Conservation (phyloP, 2,888 invertebrate genomes). For the Marasmarcha lunaedactyla region DNA sequence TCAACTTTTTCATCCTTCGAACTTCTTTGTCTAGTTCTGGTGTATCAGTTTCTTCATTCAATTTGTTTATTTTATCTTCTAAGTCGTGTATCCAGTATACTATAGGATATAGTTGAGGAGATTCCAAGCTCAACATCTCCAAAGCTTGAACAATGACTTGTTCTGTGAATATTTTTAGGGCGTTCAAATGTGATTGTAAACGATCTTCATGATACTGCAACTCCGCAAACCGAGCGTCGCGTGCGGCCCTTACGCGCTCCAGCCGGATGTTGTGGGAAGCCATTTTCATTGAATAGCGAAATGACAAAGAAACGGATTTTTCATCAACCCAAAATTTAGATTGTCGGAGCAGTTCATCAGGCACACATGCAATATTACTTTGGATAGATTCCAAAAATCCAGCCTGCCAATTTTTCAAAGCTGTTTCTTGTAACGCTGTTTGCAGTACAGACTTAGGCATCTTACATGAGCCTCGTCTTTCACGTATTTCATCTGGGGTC, state of each 20-base stretch:
- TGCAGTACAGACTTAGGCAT: constrained; percentile 34
- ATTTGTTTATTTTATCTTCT: constrained; percentile 9
- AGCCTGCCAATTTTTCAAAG: constrained; percentile 42
- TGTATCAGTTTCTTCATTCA: background rate
- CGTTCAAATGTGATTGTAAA: constrained; percentile 38
- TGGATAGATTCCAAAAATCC: constrained; percentile 46
- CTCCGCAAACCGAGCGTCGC: constrained; percentile 32
- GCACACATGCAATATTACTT: constrained; percentile 28
- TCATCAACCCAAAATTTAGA: constrained; percentile 41
- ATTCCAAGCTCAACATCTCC: constrained; percentile 27
- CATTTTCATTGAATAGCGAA: constrained; percentile 41
- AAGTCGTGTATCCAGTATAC: constrained; percentile 29
- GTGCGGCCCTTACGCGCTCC: constrained; percentile 37
- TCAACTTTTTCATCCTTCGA: constrained; percentile 38
- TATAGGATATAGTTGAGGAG: constrained; percentile 37
- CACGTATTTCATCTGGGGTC: constrained; percentile 6
- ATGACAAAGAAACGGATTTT: constrained; percentile 27
- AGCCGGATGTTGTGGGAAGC: constrained; percentile 37
- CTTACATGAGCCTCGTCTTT: constrained; percentile 13
- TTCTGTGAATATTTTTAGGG: constrained; percentile 30
- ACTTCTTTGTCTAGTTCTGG: constrained; percentile 24
- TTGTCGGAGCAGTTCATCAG: constrained; percentile 34
- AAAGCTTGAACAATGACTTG: constrained; percentile 28
- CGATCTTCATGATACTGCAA: constrained; percentile 35
- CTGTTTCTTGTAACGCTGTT: constrained; percentile 36